Evolutionary conservation across 2,888 invertebrate genomes (phyloP).

Genomic region (Machimus rusticus): DNA sequence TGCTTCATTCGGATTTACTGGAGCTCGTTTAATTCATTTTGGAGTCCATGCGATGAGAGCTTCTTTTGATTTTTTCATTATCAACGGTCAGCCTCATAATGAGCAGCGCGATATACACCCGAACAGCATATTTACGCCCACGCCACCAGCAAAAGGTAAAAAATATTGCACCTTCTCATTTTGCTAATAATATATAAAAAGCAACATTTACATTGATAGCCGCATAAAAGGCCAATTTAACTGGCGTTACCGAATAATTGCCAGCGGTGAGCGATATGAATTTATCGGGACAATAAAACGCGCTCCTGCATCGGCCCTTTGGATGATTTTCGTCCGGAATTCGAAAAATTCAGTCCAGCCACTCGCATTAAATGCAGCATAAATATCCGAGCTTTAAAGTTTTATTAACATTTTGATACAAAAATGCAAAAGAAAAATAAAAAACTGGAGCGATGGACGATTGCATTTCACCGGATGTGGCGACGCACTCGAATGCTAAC

Average conservation of each 20-base stretch:
- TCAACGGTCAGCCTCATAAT: not conserved
- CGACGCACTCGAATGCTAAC: not conserved
- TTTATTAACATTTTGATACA: not conserved
- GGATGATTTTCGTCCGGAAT: not conserved
- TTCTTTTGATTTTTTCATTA: not conserved
- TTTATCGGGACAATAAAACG: not conserved
- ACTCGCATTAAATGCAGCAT: not conserved
- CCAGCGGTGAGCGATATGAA: not conserved
- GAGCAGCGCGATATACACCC: not conserved
- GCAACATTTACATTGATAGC: not conserved
- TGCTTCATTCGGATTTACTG: not conserved
- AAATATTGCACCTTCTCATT: not conserved
- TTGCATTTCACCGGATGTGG: not conserved
- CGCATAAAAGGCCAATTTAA: not conserved
- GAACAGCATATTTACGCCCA: not conserved
- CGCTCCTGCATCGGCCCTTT: not conserved
- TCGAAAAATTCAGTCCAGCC: not conserved
- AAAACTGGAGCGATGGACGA: not conserved
- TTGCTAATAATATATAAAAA: not conserved
- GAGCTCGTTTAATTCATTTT: not conserved
- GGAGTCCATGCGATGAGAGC: not conserved
- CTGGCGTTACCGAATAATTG: not conserved
- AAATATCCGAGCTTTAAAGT: not conserved
- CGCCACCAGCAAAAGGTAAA: not conserved
- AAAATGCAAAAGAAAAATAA: not conserved